phyloP scores from a whole-genome alignment of 2,888 invertebrate genomes.

The Euplagia quadripunctaria region DNA sequence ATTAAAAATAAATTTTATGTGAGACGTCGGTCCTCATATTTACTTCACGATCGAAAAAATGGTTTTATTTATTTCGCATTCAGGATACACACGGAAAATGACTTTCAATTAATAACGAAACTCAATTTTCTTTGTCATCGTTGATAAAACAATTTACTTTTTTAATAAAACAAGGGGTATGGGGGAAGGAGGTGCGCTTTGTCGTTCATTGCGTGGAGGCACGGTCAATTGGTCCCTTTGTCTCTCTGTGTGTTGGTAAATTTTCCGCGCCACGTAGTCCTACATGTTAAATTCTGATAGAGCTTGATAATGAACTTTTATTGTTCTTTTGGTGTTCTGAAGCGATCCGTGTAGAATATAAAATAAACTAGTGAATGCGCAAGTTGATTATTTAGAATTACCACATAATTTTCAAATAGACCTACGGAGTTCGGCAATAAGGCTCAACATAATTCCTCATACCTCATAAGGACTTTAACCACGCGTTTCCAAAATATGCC shows the following conservation, averaged over 20 bases:
- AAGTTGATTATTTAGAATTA: not conserved
- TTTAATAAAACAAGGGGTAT: constrained; percentile 27
- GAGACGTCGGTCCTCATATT: not conserved
- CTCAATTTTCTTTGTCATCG: not conserved
- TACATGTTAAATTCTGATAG: constrained; percentile 22
- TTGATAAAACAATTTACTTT: constrained; percentile 26
- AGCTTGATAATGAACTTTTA: constrained; percentile 28
- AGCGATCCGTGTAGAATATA: not conserved
- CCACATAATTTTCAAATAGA: no score
- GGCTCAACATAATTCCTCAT: not conserved
- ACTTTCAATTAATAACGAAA: constrained; percentile 4
- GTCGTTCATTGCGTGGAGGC: constrained; percentile 16
- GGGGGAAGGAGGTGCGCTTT: constrained; percentile 20
- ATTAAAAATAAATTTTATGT: not conserved
- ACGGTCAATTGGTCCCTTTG: constrained; percentile 60
- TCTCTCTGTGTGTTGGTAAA: constrained; percentile 39
- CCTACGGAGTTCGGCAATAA: not conserved
- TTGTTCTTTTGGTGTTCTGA: constrained; percentile 21
- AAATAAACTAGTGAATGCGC: not conserved
- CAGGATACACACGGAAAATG: constrained; percentile 5
- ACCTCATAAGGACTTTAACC: not conserved
- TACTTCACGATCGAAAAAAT: not conserved
- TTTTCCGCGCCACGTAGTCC: constrained; percentile 37
- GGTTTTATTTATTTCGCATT: not conserved
- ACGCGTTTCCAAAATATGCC: not conserved